Evolutionary conservation across 2,888 invertebrate species (phyloP), one percentile per base, ranked within the genome.

Genomic region (Lordiphosa fenestrarum): DNA sequence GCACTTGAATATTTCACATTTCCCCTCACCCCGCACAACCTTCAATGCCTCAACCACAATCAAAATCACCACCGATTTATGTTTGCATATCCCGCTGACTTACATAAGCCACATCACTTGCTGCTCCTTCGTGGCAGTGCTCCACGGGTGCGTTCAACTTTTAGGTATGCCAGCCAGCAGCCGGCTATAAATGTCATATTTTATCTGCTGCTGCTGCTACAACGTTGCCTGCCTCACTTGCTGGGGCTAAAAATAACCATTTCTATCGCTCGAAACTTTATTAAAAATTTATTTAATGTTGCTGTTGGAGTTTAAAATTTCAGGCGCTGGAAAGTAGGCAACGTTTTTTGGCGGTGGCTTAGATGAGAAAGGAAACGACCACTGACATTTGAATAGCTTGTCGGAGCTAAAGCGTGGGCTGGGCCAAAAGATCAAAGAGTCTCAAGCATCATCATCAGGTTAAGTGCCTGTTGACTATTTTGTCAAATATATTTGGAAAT

Each of bases 161-260:
- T 76, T 67, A 73, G 80, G 63, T 71, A 78, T 77, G 62, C 44
- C 74, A 57, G 30, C 30, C 30, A 10, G 9, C 30, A 30, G 9
- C 30, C 30, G 30, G 83, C 83, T 74, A 84, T 84, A 82, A 77
- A 77, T 84, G 85, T 77, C 76, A 76, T 82, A 77, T 76, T 84
- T 76, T 82, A 82, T 76, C 74, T 70, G 60, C 54, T 57, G 52
- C 55, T 59, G 37, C 36, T 50, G 47, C 51, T 41, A 47, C 23
- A 42, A 12, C 30, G 35, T 30, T 30, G 25, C 25, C 35, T 10
- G 4, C 39, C 12, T 41, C 55, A 47, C 37, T 53, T 64, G 52
- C 56, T 55, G 65, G 47, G 23, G 59, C 75, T 81, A 81, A 84
- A 76, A 73, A 84, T 76, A 76, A 73, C 78, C 73, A 74, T 77